Percentiles rank a stretch among this genome's conserved stretches.
Evolutionary conservation across 2,888 invertebrate genomes (phyloP).

Genomic region (Acleris sparsana): DNA sequence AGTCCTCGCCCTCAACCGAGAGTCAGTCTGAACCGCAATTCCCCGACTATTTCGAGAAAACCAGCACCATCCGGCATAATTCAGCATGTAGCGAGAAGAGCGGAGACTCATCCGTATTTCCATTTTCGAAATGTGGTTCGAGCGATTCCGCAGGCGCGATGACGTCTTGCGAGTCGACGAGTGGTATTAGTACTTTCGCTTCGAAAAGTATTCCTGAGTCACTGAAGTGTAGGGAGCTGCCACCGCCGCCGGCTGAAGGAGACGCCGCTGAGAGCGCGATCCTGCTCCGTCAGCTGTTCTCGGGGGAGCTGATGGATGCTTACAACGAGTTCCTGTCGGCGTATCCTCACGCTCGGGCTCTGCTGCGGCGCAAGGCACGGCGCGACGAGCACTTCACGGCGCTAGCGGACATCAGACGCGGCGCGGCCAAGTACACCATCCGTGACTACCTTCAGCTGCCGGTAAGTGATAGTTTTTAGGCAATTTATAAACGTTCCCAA

Average conservation of each 20-base stretch:
- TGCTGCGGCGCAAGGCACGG: constrained; percentile 85
- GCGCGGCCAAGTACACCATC: constrained; percentile 86
- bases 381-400: constrained; percentile 87
- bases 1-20: constrained; percentile 74
- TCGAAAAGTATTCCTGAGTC: constrained; percentile 68
- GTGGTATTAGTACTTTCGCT: constrained; percentile 71
- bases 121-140: constrained; percentile 79
- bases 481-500: constrained; percentile 19
- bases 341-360: constrained; percentile 84
- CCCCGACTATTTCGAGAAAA: constrained; percentile 73
- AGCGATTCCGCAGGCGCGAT: constrained; percentile 75
- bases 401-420: constrained; percentile 85
- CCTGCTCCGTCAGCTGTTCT: constrained; percentile 84
- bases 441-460: constrained; percentile 86
- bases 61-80: constrained; percentile 72
- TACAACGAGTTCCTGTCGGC: constrained; percentile 86
- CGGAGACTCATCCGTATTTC: constrained; percentile 77
- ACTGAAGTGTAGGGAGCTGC: constrained; percentile 69
- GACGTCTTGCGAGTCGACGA: constrained; percentile 77
- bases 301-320: constrained; percentile 86
- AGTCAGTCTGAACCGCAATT: constrained; percentile 74
- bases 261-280: constrained; percentile 71
- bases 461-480: constrained; percentile 79
- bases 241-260: constrained; percentile 63
- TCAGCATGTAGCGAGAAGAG: constrained; percentile 78